phyloP scores from a whole-genome alignment of 2,113 vertebrate species.

The Ciconia boyciana region DNA sequence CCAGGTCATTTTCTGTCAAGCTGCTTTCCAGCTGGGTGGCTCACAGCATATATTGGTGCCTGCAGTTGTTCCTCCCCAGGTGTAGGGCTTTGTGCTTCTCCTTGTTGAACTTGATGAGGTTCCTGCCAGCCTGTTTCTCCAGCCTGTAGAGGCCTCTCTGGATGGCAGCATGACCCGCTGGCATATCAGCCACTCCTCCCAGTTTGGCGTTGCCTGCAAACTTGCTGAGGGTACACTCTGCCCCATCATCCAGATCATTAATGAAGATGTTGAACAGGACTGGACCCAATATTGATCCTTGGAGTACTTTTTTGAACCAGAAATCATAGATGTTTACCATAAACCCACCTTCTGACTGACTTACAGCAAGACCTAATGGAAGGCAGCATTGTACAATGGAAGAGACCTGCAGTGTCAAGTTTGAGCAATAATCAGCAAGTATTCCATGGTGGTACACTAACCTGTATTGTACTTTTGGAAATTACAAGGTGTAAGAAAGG shows the following conservation, averaged over 20 bases:
- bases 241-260: neutral
- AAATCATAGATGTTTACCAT: neutral
- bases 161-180: neutral
- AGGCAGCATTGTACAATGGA: neutral
- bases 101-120: neutral
- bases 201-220: neutral
- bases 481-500: neutral
- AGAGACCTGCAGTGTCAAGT: neutral
- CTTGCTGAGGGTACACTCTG: neutral
- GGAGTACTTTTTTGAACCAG: neutral
- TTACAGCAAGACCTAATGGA: neutral
- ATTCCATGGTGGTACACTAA: neutral
- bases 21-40: neutral
- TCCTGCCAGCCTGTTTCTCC: neutral
- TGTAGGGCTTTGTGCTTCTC: neutral
- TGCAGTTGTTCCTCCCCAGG: neutral
- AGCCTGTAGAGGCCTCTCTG: neutral
- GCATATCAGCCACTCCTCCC: neutral
- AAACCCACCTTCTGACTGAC: neutral
- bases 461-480: neutral
- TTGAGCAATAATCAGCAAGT: neutral
- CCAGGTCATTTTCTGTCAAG: neutral
- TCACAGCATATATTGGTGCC: neutral
- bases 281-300: neutral
- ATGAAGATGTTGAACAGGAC: neutral